Base-by-base conservation (phyloP, 2,113 vertebrate species). In the Pseudopodoces humilis region DNA sequence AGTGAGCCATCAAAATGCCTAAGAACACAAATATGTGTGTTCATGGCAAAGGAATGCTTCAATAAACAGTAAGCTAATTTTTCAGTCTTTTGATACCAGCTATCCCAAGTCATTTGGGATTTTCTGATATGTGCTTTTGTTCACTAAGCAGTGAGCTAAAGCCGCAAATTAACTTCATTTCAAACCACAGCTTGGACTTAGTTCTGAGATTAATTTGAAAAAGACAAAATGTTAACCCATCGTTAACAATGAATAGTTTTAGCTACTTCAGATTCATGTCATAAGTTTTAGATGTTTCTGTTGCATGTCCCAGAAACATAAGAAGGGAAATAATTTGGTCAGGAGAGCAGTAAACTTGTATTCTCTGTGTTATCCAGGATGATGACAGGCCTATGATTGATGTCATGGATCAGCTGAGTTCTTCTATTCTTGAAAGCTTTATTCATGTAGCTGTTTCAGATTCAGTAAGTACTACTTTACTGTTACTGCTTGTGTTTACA, bases 321-420 rank as follows among this genome's bases (percentile, higher is more conserved):
- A 39, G 15, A 86, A 58, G 53, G 56, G 44, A 62, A 62, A 55
- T 37, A 23, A 76, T 88, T 92, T 88, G 43, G 18, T 79, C 27
- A 28, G 64, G 60, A 95, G 43, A 88, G 31, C 90, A 94, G 87
- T 60, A 64, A 39, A 92, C 60, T 93, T 46, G 28, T 85, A 35
- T 89, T 92, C 27, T 86, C 43, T 95, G 55, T 85, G 35, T 94
- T 88, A 30, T 89, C 14, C 97, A 99, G 99, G 99, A 99, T 33
- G 99, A 99, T 71, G 99, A 99, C 97, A 99, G 98, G 91, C 99
- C 99, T 39, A 99, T 99, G 99, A 99, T 99, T 76, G 99, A 99
- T 97, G 98, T 99, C 92, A 99, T 99, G 99, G 99, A 99, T 97
- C 99, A 99, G 39, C 96, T 99, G 87, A 99, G 99, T 98, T 99